Conservation (phyloP, 2,797 vertebrate genomes). For the Acanthornis magna region DNA sequence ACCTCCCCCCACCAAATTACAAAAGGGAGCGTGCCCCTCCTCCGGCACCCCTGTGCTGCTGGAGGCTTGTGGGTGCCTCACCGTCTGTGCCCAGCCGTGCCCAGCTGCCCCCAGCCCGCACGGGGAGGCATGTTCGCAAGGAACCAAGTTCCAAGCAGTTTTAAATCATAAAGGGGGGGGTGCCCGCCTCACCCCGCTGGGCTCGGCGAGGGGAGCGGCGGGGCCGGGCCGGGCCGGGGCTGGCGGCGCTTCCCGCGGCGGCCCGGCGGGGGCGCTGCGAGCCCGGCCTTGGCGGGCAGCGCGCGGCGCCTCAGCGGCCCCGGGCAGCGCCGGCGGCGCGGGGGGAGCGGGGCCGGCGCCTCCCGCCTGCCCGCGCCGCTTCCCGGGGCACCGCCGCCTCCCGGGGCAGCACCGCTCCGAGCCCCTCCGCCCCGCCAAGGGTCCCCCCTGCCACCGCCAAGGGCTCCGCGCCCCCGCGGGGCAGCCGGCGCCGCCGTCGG, state of each 20-base stretch:
- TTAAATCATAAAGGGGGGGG: rapidly evolving
- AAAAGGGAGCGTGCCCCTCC: rapidly evolving
- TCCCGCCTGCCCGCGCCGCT: neutral
- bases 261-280: conserved; percentile 62
- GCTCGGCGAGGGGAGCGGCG: too few relatives aligned
- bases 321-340: neutral
- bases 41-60: rapidly evolving
- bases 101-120: neutral
- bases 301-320: neutral
- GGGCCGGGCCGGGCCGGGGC: too few relatives aligned
- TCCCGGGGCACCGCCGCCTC: neutral
- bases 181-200: rapidly evolving
- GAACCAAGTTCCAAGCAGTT: neutral
- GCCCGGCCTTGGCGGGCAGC: neutral
- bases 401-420: neutral
- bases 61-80: neutral
- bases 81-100: rapidly evolving
- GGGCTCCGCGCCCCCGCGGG: neutral
- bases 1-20: neutral
- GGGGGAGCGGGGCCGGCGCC: neutral
- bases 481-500: neutral
- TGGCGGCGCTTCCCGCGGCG: neutral
- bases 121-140: neutral
- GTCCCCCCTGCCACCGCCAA: neutral
- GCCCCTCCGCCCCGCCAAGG: neutral